Percentiles rank a stretch among this genome's conserved stretches.
Evolutionary conservation across 2,888 invertebrate genomes (phyloP).

Genomic region (Phanerotoma sp.): DNA sequence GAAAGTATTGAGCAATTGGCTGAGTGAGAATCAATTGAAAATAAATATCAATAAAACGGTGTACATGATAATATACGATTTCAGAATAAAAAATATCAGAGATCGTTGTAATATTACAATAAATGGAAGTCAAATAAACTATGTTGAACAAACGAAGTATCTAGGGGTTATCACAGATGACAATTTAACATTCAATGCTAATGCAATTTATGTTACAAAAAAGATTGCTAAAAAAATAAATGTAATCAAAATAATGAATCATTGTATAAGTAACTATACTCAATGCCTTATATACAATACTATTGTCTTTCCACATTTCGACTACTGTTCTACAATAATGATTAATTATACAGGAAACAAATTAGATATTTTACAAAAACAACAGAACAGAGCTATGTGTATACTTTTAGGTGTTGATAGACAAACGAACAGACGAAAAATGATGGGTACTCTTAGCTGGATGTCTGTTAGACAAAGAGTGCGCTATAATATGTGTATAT

Average conservation of each 20-base stretch:
- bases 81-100: background rate
- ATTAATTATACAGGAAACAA: background rate
- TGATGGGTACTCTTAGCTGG: background rate
- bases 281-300: background rate
- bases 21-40: background rate
- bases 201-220: background rate
- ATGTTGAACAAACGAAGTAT: background rate
- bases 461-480: too few relatives aligned
- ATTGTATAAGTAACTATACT: background rate
- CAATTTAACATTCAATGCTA: background rate
- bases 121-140: background rate
- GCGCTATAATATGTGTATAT: too few relatives aligned
- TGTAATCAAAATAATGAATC: background rate
- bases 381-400: background rate
- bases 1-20: background rate
- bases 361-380: background rate
- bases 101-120: background rate
- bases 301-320: background rate
- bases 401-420: background rate
- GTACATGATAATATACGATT: background rate
- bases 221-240: background rate
- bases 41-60: background rate
- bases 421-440: background rate
- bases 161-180: background rate
- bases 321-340: background rate